Base-by-base conservation (phyloP, 2,888 invertebrate genomes). In the Synanthedon tipuliformis region DNA sequence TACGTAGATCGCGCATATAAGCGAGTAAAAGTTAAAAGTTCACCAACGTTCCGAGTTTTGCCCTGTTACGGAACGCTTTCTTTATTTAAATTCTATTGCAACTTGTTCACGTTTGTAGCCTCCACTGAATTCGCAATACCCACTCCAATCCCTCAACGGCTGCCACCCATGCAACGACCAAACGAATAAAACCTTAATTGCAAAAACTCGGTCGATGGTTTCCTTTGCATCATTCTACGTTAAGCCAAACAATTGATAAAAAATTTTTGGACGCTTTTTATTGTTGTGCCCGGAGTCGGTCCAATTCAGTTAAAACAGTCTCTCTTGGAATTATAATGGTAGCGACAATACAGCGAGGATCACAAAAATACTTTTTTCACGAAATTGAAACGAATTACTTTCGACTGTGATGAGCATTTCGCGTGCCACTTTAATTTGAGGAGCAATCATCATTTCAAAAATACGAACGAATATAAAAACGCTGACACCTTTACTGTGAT, bases 81-180 rank as follows among this genome's bases (percentile, higher is more conserved):
- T 85, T 86, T 86, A 84, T 86, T 86, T 80, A 85, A 84, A 85
- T 82, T 81, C 77, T 78, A 88, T 89, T 81, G 89, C 89, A 89
- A 89, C 87, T 83, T 76, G 80, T 73, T 75, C 75, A 64, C 82
- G 78, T 84, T 84, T 88, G 85, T 87, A 83, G 65, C 72, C 75
- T 72, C 69, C 62, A 65, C 69, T 74, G 79, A 80, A 79, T 80
- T 80, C 73, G 71, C 69, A 77, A 81, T 73, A 70, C 64, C 65
- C 66, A 61, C 65, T 75, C 73, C 64, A 70, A 69, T 66, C 73
- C 73, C 48, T 55, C 52, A 40, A 48, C 51, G 41, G 40, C 41
- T 51, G 48, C 34, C 34, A 34, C 34, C 34, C 34, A 34, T 45
- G 45, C 45, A 13, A 45, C 13, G 10, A 45, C n/a, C 12, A 7